These are phyloP conservation scores for Planococcus citri DNA, from an alignment of 1,140 invertebrate species.

Conservation along the genomic window DNA sequence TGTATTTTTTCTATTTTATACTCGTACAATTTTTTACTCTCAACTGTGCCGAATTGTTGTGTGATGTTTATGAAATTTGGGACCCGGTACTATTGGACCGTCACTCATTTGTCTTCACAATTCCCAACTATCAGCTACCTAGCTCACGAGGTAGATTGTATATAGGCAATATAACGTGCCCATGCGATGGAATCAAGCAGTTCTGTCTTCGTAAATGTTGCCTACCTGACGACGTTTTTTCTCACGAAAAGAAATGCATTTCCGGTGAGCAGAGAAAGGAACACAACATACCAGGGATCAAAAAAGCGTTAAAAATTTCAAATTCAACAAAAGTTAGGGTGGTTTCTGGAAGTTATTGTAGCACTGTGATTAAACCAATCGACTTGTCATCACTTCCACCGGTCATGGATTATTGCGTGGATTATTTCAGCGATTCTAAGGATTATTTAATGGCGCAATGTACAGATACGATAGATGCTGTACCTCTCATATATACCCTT, in stretches of 20 bases:
- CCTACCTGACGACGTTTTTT: background rate
- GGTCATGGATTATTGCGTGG: background rate
- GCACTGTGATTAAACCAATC: background rate
- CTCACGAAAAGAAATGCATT: background rate
- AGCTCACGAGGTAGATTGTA: background rate
- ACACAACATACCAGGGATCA: background rate
- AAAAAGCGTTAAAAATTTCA: background rate
- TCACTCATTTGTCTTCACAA: background rate
- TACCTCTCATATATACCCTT: conserved; percentile 28
- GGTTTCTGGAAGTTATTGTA: background rate
- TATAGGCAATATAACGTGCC: background rate
- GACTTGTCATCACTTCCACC: background rate
- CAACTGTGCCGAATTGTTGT: background rate
- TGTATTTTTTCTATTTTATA: no score
- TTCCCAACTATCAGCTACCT: background rate
- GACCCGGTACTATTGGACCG: background rate
- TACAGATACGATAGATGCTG: background rate
- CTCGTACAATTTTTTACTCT: no score
- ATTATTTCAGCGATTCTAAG: conserved; percentile 5
- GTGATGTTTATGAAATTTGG: background rate
- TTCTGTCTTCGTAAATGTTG: background rate
- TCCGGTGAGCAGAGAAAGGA: background rate
- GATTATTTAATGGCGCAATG: background rate
- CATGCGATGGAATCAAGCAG: background rate
- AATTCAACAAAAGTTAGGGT: background rate